Evolutionary conservation across 2,888 invertebrate genomes (phyloP).

Genomic region (Zelleria hepariella): DNA sequence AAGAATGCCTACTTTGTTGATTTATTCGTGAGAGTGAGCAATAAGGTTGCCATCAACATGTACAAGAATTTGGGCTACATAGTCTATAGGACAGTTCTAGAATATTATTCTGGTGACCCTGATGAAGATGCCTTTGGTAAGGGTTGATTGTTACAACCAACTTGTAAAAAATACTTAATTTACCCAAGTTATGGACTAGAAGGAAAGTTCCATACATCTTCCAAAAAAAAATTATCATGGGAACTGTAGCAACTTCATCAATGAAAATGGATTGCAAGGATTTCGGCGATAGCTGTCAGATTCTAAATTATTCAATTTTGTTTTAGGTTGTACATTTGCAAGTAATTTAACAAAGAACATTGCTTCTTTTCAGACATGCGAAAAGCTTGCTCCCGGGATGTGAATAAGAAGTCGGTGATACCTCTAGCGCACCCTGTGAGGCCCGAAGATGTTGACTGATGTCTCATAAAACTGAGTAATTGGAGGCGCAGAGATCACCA

Average conservation of each 20-base stretch:
- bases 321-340: too few relatives aligned
- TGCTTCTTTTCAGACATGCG: conserved; percentile 87
- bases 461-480: background rate
- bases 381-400: conserved; percentile 95
- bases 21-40: conserved; percentile 97
- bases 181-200: background rate
- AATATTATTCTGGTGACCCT: conserved; percentile 98
- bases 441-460: conserved; percentile 92
- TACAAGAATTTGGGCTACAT: conserved; percentile 96
- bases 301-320: too few relatives aligned
- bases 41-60: conserved; percentile 97
- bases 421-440: conserved; percentile 95
- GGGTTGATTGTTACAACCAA: conserved; percentile 4
- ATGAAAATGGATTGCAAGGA: too few relatives aligned
- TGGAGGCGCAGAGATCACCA: background rate
- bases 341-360: too few relatives aligned
- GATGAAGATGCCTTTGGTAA: conserved; percentile 99
- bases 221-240: too few relatives aligned
- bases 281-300: too few relatives aligned
- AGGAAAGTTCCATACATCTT: background rate
- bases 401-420: conserved; percentile 91
- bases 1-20: conserved; percentile 98
- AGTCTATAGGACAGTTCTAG: conserved; percentile 95
- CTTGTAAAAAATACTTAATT: background rate
- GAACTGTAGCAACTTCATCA: too few relatives aligned